These are phyloP conservation scores for Hylyphantes graminicola DNA, from an alignment of 1,140 invertebrate species.

Conservation along the genomic window DNA sequence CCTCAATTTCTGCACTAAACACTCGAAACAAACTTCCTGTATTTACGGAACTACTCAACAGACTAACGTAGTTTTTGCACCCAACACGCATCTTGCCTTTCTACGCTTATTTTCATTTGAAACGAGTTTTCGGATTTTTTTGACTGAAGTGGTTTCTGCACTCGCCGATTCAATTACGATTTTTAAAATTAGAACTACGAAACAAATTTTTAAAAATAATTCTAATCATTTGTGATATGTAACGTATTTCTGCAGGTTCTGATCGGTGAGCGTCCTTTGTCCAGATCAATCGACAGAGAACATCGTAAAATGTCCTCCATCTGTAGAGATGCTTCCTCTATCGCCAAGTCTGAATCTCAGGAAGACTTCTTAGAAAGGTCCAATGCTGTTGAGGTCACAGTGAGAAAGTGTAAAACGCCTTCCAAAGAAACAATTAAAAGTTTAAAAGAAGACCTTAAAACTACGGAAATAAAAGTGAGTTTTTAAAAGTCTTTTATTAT, in stretches of 20 bases:
- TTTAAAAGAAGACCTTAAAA: conserved; percentile 3
- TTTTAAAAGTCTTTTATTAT: too few species aligned
- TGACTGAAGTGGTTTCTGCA: too few species aligned
- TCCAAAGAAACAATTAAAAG: background rate
- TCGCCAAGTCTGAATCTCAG: conserved; percentile 29
- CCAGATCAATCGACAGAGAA: conserved; percentile 24
- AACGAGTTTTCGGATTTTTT: too few species aligned
- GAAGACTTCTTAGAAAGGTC: conserved; percentile 49
- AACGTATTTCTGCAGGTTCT: conserved; percentile 24
- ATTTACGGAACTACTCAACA: too few species aligned
- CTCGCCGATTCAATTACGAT: too few species aligned
- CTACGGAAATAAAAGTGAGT: conserved; percentile 30
- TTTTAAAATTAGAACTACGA: too few species aligned
- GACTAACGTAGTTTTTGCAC: too few species aligned
- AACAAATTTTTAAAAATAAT: too few species aligned
- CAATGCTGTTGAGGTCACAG: conserved; percentile 42
- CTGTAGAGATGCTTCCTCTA: conserved; percentile 6
- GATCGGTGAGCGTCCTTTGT: conserved; percentile 44
- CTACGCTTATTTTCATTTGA: too few species aligned
- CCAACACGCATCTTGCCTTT: too few species aligned
- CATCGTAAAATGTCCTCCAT: conserved; percentile 49
- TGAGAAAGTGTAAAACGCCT: conserved; percentile 22
- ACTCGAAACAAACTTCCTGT: too few species aligned
- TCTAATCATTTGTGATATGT: background rate
- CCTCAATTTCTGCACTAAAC: too few species aligned